phyloP scores from a whole-genome alignment of 2,113 vertebrate genomes.

The Galeopterus variegatus region DNA sequence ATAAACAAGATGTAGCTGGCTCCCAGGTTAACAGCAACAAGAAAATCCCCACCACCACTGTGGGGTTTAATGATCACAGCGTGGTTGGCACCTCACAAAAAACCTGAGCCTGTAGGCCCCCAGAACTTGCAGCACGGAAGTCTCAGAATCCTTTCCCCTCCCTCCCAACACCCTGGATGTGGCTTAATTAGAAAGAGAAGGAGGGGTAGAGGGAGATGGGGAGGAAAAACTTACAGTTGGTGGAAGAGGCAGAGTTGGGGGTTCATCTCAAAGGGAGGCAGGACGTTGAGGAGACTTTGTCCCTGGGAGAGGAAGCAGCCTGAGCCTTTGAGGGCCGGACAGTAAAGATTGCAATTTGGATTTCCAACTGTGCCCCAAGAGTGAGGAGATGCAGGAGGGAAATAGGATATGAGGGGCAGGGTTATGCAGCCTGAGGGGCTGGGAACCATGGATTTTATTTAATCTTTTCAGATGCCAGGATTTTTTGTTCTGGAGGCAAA shows the following conservation, averaged over 20 bases:
- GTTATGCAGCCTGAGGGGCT: conserved; percentile 70
- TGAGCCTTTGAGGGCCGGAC: conserved; percentile 74
- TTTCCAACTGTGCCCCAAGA: conserved; percentile 80
- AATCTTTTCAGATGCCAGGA: conserved; percentile 78
- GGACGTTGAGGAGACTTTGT: conserved; percentile 73
- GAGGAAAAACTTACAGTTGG: conserved; percentile 80
- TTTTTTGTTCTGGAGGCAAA: conserved; percentile 73
- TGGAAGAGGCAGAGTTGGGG: conserved; percentile 71
- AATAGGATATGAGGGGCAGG: conserved; percentile 83
- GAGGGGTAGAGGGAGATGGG: conserved; percentile 52
- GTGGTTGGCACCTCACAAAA: conserved; percentile 87
- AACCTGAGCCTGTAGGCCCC: conserved; percentile 77
- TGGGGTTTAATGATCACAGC: conserved; percentile 88
- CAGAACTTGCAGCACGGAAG: conserved; percentile 80
- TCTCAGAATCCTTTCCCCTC: conserved; percentile 73
- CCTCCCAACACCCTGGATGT: conserved; percentile 74
- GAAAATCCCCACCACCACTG: conserved; percentile 73
- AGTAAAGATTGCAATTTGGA: conserved; percentile 75
- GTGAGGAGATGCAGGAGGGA: conserved; percentile 60
- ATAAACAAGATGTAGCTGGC: conserved; percentile 88
- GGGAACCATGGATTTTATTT: conserved; percentile 76
- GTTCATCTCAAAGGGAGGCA: conserved; percentile 76
- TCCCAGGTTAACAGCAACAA: conserved; percentile 85
- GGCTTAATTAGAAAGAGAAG: conserved; percentile 82
- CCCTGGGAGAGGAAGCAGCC: conserved; percentile 78